phyloP scores from a whole-genome alignment of 2,888 invertebrate genomes.

The Zygothrica quintamaculata region DNA sequence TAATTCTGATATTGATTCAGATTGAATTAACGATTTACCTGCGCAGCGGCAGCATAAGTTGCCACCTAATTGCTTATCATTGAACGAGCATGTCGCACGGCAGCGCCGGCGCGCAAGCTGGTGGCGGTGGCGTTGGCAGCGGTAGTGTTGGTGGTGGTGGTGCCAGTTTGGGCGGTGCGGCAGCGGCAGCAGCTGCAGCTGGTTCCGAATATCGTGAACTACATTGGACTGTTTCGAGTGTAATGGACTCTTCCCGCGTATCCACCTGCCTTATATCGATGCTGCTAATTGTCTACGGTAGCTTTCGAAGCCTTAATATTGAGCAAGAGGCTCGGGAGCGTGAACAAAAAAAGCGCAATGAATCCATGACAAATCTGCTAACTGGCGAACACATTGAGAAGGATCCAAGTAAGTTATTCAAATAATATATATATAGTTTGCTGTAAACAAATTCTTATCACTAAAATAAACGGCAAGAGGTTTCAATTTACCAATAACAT shows the following conservation, averaged over 20 bases:
- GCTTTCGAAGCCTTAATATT: conserved; percentile 98
- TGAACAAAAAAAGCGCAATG: conserved; percentile 89
- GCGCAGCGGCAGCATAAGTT: conserved; percentile 27
- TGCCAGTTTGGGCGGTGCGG: conserved; percentile 66
- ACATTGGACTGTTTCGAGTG: conserved; percentile 94
- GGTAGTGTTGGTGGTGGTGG: conserved; percentile 75
- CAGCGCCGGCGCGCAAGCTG: conserved; percentile 80
- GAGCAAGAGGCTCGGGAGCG: conserved; percentile 96
- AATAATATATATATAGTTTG: no score
- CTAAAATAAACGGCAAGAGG: no score
- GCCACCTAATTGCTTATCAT: conserved; percentile 43
- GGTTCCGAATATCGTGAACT: conserved; percentile 86
- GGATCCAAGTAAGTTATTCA: conserved; percentile 86
- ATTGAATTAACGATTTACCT: conserved; percentile 16
- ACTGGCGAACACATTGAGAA: conserved; percentile 84
- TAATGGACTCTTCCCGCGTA: conserved; percentile 98
- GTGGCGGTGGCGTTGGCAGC: conserved; percentile 76
- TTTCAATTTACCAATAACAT: no score
- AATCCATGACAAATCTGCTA: conserved; percentile 85
- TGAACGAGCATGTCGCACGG: conserved; percentile 82
- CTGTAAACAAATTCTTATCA: no score
- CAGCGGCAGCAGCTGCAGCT: conserved; percentile 66
- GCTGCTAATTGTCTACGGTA: conserved; percentile 98
- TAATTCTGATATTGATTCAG: conserved; percentile 1
- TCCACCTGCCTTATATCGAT: conserved; percentile 99